Evolutionary conservation across 2,113 vertebrate genomes (phyloP).

Genomic region (Poecilia latipinna): DNA sequence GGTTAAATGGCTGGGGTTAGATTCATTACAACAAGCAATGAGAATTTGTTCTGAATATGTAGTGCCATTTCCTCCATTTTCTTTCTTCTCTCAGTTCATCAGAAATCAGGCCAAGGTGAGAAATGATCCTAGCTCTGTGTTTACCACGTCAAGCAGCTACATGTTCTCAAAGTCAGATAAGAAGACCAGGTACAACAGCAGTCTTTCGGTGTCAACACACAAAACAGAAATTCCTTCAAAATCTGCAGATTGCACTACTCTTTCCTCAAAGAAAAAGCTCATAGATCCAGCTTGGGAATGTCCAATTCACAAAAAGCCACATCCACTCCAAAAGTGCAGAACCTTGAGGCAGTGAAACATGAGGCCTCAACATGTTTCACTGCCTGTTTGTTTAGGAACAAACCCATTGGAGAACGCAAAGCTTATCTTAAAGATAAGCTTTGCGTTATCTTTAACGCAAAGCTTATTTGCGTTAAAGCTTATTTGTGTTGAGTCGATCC

Average conservation of each 20-base stretch:
- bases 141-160: background rate
- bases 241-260: no score
- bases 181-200: background rate
- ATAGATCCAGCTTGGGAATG: background rate
- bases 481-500: background rate
- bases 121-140: background rate
- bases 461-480: no score
- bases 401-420: background rate
- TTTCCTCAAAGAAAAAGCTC: background rate
- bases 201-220: background rate
- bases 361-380: no score
- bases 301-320: background rate
- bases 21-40: background rate
- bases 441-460: no score
- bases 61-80: background rate
- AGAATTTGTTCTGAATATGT: background rate
- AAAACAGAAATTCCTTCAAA: background rate
- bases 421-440: constrained; percentile 12
- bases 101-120: background rate
- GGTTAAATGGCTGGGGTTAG: background rate
- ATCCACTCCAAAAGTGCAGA: constrained; percentile 21
- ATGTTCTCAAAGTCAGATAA: background rate
- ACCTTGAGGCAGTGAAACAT: background rate
- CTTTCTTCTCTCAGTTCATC: background rate
- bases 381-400: background rate